Percentiles rank a stretch among this genome's conserved stretches.
Evolutionary conservation across 2,797 vertebrate species (phyloP).

Genomic region (Otolemur crassicaudatus): DNA sequence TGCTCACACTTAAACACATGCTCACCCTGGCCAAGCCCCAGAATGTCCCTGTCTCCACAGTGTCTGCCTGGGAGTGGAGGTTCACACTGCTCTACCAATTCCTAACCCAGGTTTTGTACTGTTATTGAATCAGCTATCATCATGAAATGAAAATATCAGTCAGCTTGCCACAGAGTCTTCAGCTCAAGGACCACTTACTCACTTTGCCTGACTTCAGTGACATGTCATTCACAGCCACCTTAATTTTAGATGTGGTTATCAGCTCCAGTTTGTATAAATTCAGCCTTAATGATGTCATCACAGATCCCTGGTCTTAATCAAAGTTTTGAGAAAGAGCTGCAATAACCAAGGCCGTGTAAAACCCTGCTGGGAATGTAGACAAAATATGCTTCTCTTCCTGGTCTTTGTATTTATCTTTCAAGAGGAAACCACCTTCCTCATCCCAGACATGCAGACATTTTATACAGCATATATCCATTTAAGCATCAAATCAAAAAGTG

Average conservation of each 20-base stretch:
- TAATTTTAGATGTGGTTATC: neutral
- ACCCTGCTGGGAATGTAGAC: neutral
- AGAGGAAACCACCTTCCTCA: neutral
- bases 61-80: neutral
- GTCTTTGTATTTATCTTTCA: neutral
- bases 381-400: neutral
- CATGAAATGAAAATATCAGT: neutral
- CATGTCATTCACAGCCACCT: neutral
- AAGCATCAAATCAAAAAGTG: neutral
- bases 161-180: neutral
- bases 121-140: neutral
- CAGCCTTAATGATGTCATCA: neutral
- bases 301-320: neutral
- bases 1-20: neutral
- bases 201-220: neutral
- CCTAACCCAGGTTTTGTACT: neutral
- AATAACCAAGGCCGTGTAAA: neutral
- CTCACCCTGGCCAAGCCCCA: neutral
- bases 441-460: neutral
- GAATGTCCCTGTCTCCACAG: neutral
- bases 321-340: constrained; percentile 13
- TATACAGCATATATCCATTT: neutral
- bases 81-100: neutral
- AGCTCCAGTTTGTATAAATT: neutral
- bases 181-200: neutral